Base-by-base conservation (phyloP, 2,888 invertebrate species). In the Malacosoma neustria region DNA sequence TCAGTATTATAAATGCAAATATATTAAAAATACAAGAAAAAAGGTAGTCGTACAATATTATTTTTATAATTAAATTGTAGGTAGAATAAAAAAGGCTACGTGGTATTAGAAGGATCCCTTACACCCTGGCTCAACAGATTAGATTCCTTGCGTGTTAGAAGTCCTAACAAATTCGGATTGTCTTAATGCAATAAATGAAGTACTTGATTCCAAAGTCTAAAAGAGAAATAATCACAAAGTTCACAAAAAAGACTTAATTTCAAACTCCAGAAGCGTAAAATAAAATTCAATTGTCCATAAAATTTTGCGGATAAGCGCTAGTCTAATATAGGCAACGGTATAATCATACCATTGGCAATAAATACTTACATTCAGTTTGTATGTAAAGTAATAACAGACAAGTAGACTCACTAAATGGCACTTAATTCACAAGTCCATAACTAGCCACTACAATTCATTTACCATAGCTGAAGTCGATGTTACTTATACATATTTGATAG, bases 321-420 rank as follows among this genome's bases (percentile, higher is more conserved):
- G 11, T 14, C 13, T 14, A 3, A 13, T 32, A 14, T 14, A 14
- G 13, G n/a, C n/a, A n/a, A n/a, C 29, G 7, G 7, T 29, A 29
- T 6, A 29, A 5, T 6, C 29, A 29, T 5, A 6, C 5, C 7
- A 6, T 29, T 29, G 5, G 7, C 29, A 29, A 6, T 12, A 29
- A 34, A 30, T 11, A 35, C 32, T 33, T 39, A 38, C 33, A 39
- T 22, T 32, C 30, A n/a, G 22, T 35, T 34, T 32, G 14, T 38
- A 40, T 30, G 42, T 37, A 49, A 14, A 45, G 49, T 54, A 54
- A n/a, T 49, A 55, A 57, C 13, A 45, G 59, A 65, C 63, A 65
- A 67, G 61, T 45, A 47, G 40, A 55, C 51, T 59, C 54, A 54
- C 39, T 42, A 43, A 55, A 63, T 66, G 67, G 67, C 66, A 67